Conservation (phyloP, 2,113 vertebrate species). For the Ptychochromis oligacanthus region DNA sequence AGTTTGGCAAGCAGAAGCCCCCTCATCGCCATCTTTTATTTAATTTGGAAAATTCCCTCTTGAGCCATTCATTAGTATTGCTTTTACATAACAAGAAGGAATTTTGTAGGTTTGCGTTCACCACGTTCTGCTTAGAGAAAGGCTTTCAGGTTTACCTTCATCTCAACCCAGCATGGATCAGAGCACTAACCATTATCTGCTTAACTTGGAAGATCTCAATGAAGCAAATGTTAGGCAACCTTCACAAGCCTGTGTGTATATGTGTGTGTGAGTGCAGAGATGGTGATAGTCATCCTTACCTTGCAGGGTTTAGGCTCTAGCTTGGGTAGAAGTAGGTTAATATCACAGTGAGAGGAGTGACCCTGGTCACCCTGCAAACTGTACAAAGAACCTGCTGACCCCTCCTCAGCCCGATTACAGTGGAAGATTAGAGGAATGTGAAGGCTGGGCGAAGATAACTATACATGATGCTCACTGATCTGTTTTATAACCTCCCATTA, state of each 20-base stretch:
- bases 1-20: not conserved
- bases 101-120: not conserved
- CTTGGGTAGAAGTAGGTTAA: conserved; percentile 59
- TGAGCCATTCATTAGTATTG: not conserved
- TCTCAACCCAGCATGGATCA: not conserved
- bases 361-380: conserved; percentile 44
- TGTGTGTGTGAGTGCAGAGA: conserved; percentile 23
- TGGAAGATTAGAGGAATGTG: not conserved
- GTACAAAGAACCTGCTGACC: conserved; percentile 58
- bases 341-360: conserved; percentile 45
- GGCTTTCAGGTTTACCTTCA: conserved; percentile 16
- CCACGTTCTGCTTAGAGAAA: not conserved
- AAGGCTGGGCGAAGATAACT: not conserved
- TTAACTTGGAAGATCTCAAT: conserved; percentile 26
- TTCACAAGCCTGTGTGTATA: not conserved
- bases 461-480: conserved; percentile 26
- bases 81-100: not conserved
- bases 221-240: not conserved
- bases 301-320: conserved; percentile 57
- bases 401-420: conserved; percentile 48
- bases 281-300: conserved; percentile 33
- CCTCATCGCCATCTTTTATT: not conserved
- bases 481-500: conserved; percentile 24
- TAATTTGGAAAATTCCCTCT: not conserved
- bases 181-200: conserved; percentile 39